Evolutionary conservation across 1,140 invertebrate species (phyloP).

Genomic region (Atta cephalotes): DNA sequence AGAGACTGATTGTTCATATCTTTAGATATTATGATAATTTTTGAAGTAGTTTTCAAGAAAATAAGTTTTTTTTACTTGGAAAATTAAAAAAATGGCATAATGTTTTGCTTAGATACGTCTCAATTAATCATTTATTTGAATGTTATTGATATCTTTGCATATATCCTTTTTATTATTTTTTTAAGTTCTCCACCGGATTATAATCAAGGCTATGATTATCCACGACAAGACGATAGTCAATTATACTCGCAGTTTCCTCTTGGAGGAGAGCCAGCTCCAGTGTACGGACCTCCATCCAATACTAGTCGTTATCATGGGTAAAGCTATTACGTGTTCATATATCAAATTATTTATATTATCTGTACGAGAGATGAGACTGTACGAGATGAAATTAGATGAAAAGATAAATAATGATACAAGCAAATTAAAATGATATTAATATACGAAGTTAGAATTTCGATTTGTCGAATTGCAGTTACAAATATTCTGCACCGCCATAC

Average conservation of each 20-base stretch:
- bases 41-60: too few relatives aligned
- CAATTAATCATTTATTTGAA: neutral
- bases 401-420: neutral
- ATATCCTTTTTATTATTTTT: slow-evolving; percentile 17
- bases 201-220: slow-evolving; percentile 79
- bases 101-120: too few relatives aligned
- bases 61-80: too few relatives aligned
- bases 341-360: neutral
- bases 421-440: neutral
- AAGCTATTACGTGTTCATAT: neutral
- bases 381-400: neutral
- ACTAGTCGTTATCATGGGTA: slow-evolving; percentile 70
- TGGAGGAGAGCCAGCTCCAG: slow-evolving; percentile 64
- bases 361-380: too few relatives aligned
- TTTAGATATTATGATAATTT: too few relatives aligned
- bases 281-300: slow-evolving; percentile 76
- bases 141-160: neutral
- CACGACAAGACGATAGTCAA: slow-evolving; percentile 72
- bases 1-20: too few relatives aligned
- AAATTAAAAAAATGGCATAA: too few relatives aligned
- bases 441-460: neutral
- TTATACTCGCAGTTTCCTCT: slow-evolving; percentile 72
- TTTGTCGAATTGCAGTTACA: slow-evolving; percentile 66
- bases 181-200: slow-evolving; percentile 75
- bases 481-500: slow-evolving; percentile 57